Evolutionary conservation across 92 coral and sea anemone species (phyloP).

Genomic region (Palythoa heliodiscus): DNA sequence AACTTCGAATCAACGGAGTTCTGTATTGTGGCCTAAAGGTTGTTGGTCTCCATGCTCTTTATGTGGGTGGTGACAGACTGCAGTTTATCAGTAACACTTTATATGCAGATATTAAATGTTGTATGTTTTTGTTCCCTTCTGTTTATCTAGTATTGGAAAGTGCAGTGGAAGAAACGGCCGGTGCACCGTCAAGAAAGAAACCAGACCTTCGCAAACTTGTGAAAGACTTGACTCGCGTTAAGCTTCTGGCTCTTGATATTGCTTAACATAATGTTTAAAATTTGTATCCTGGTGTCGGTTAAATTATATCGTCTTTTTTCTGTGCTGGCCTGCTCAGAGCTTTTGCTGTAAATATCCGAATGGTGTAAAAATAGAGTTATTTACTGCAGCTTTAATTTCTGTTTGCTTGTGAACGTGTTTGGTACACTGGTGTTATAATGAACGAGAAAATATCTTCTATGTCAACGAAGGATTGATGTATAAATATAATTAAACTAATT

Average conservation of each 20-base stretch:
- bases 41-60: too few species aligned
- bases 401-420: too few species aligned
- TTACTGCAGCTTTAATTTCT: too few species aligned
- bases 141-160: constrained; percentile 78
- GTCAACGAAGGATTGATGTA: too few species aligned
- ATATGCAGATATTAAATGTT: background rate
- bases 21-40: too few species aligned
- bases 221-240: constrained; percentile 72
- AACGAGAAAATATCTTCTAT: too few species aligned
- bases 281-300: background rate
- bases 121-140: background rate
- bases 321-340: background rate
- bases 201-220: constrained; percentile 88
- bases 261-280: background rate
- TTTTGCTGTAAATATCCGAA: constrained; percentile 17
- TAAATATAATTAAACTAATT: too few species aligned
- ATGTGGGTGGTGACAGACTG: too few species aligned
- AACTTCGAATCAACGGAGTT: too few species aligned
- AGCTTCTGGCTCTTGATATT: constrained; percentile 54
- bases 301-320: too few species aligned
- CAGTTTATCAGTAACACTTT: too few species aligned
- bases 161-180: constrained; percentile 44
- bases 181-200: constrained; percentile 52
- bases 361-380: background rate
- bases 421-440: too few species aligned